Evolutionary conservation across 2,797 vertebrate genomes (phyloP).

Genomic region (Mycteria americana): DNA sequence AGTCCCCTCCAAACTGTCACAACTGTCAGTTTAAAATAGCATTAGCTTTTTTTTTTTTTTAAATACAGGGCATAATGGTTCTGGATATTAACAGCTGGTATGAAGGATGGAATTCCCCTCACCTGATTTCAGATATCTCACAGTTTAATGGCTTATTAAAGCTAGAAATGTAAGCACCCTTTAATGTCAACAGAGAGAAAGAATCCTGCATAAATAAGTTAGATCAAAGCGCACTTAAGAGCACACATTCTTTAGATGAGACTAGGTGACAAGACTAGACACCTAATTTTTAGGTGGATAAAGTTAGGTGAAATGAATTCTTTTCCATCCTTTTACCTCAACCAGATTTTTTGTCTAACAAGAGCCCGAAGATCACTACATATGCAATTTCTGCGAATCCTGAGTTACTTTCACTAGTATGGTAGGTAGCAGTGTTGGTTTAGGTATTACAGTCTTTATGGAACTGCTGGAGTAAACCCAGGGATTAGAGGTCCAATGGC

Average conservation of each 20-base stretch:
- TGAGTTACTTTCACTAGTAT: background rate
- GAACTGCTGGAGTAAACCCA: background rate
- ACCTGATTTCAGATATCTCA: background rate
- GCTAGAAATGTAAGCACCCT: background rate
- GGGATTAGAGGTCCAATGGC: background rate
- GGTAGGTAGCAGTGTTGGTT: background rate
- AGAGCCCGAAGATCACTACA: background rate
- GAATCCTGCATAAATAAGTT: background rate
- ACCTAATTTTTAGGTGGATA: background rate
- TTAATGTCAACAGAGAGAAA: background rate
- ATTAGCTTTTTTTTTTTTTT: background rate
- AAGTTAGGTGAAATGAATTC: background rate
- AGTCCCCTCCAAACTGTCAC: background rate
- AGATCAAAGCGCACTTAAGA: background rate
- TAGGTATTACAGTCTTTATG: background rate
- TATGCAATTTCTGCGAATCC: background rate
- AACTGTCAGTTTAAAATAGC: background rate
- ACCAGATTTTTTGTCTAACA: background rate
- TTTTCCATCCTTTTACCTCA: background rate
- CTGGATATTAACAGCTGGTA: background rate
- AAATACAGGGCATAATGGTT: rapidly evolving
- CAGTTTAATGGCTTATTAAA: background rate
- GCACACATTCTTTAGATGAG: background rate
- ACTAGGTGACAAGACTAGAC: background rate
- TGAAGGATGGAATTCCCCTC: background rate